Evolutionary conservation across 2,888 invertebrate genomes (phyloP).

Genomic region (Leptinotarsa tumamoca): DNA sequence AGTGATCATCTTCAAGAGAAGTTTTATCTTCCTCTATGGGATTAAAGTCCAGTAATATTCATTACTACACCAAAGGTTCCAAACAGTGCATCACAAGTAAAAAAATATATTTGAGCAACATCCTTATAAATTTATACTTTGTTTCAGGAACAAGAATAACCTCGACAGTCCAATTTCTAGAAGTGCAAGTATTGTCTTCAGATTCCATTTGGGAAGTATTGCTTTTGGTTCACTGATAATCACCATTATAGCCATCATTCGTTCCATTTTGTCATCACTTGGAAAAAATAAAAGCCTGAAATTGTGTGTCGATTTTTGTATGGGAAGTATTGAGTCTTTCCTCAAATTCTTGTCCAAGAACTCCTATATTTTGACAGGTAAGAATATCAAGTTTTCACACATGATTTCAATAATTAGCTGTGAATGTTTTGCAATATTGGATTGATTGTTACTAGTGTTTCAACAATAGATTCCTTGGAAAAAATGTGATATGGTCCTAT

Average conservation of each 20-base stretch:
- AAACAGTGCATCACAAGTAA: too few species aligned
- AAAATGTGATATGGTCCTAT: too few species aligned
- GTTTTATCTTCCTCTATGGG: too few species aligned
- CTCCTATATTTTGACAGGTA: conserved; percentile 57
- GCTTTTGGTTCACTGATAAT: conserved; percentile 55
- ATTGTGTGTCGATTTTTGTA: conserved; percentile 37
- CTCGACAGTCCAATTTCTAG: conserved; percentile 49
- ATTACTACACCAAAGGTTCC: too few species aligned
- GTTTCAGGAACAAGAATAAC: conserved; percentile 51
- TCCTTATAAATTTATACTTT: conserved; percentile 15
- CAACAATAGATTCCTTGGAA: too few species aligned
- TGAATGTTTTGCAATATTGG: background rate
- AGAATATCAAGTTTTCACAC: background rate
- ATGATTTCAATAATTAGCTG: conserved; percentile 6
- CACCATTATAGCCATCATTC: conserved; percentile 50
- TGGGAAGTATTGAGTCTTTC: conserved; percentile 45
- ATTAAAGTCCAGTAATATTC: too few species aligned
- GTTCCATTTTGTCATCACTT: conserved; percentile 41
- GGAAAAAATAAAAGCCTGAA: conserved; percentile 44
- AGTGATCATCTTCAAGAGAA: too few species aligned
- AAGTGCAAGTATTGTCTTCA: conserved; percentile 46
- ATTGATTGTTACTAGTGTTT: too few species aligned
- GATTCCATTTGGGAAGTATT: conserved; percentile 53
- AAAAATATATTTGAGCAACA: too few species aligned
- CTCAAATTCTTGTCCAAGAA: conserved; percentile 55